Evolutionary conservation across 2,797 vertebrate genomes (phyloP).

Genomic region (Phoebastria nigripes): DNA sequence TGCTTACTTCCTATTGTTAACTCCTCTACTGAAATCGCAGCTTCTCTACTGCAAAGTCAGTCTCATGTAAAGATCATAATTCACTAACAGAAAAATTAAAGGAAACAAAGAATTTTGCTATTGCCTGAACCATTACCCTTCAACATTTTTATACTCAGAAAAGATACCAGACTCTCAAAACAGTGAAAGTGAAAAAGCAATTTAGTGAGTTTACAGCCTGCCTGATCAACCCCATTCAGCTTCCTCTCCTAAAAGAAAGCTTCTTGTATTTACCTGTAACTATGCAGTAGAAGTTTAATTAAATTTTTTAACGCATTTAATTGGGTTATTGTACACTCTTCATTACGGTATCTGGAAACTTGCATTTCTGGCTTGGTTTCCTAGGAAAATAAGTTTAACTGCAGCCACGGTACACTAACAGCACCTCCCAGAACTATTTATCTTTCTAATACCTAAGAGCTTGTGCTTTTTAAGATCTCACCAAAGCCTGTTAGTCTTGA

Average conservation of each 20-base stretch:
- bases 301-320: background rate
- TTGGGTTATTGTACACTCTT: background rate
- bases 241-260: background rate
- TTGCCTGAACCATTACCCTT: background rate
- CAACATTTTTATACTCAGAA: background rate
- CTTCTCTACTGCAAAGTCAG: background rate
- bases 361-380: background rate
- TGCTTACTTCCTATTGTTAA: background rate
- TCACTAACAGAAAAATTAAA: background rate
- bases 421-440: background rate
- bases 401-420: background rate
- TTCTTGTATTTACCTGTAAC: background rate
- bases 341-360: background rate
- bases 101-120: background rate
- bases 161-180: background rate
- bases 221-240: background rate
- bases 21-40: background rate
- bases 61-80: background rate
- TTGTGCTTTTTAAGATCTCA: background rate
- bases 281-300: background rate
- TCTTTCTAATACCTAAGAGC: background rate
- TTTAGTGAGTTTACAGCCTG: background rate
- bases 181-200: background rate
- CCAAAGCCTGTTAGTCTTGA: background rate
- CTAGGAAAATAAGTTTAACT: background rate